phyloP scores from a whole-genome alignment of 2,797 vertebrate genomes.

The Danio kyathit region DNA sequence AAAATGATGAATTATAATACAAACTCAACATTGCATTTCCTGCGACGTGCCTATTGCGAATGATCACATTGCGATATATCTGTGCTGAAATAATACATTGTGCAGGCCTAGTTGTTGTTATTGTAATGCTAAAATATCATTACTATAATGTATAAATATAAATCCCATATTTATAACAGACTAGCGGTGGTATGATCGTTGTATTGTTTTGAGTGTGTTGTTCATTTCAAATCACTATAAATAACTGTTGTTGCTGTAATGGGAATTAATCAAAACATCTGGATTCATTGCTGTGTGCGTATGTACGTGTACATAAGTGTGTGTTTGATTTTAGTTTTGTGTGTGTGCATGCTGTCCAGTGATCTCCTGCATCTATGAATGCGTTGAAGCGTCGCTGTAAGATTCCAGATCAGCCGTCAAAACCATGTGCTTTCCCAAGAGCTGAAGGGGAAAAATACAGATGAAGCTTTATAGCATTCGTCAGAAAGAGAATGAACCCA shows the following conservation, averaged over 20 bases:
- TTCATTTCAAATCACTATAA: background rate
- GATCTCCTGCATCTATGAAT: background rate
- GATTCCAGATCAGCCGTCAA: constrained; percentile 10
- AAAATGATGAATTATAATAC: no score
- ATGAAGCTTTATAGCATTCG: constrained; percentile 38
- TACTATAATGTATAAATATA: no score
- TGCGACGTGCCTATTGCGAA: no score
- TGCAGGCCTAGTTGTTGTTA: background rate
- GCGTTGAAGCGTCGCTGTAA: background rate
- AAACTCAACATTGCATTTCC: no score
- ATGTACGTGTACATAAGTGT: background rate
- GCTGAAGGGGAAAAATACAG: constrained; percentile 7
- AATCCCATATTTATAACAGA: no score
- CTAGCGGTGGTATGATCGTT: background rate
- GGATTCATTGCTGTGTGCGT: background rate
- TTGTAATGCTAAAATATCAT: background rate
- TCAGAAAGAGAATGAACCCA: constrained; percentile 43
- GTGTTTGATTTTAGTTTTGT: background rate
- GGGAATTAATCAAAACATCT: background rate
- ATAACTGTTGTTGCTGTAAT: background rate
- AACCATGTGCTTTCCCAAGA: background rate
- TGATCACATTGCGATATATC: no score
- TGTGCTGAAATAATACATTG: no score
- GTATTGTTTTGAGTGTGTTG: background rate
- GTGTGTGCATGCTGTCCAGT: background rate